Percentiles rank a stretch among this genome's conserved stretches.
Conservation (phyloP, 2,113 vertebrate genomes). For the Apaloderma vittatum region DNA sequence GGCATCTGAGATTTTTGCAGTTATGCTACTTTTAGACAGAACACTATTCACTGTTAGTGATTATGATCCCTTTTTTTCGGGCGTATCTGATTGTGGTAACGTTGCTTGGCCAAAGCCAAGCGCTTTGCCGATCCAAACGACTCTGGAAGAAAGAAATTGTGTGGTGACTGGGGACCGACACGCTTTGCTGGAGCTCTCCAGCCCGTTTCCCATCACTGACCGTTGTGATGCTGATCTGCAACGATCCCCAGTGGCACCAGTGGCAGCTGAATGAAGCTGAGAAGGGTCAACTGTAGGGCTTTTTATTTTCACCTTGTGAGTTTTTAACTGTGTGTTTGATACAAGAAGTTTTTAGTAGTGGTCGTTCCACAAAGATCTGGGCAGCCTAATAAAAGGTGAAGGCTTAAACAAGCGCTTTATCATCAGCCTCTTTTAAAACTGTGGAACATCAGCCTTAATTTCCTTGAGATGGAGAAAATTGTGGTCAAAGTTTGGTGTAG, state of each 20-base stretch:
- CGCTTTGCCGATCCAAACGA: neutral
- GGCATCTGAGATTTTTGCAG: slow-evolving; percentile 18
- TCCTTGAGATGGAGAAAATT: neutral
- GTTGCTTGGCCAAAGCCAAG: neutral
- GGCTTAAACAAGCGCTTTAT: neutral
- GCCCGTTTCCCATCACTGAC: neutral
- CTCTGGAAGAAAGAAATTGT: neutral
- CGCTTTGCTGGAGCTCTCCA: neutral
- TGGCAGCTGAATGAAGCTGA: neutral
- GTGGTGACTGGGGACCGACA: neutral
- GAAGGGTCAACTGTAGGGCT: neutral
- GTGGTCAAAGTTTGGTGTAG: neutral
- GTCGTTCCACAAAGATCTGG: neutral
- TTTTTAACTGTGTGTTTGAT: neutral
- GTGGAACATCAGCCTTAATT: neutral
- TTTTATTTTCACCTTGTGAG: accelerated
- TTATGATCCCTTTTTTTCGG: neutral
- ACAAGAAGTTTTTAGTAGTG: neutral
- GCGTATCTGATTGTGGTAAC: neutral
- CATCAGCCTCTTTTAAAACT: neutral
- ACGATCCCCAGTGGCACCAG: neutral
- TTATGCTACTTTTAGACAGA: slow-evolving; percentile 2
- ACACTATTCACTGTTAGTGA: neutral
- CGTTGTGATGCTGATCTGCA: neutral
- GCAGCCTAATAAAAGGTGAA: neutral